Evolutionary conservation across 2,888 invertebrate species (phyloP).

Genomic region (Suillia variegata): DNA sequence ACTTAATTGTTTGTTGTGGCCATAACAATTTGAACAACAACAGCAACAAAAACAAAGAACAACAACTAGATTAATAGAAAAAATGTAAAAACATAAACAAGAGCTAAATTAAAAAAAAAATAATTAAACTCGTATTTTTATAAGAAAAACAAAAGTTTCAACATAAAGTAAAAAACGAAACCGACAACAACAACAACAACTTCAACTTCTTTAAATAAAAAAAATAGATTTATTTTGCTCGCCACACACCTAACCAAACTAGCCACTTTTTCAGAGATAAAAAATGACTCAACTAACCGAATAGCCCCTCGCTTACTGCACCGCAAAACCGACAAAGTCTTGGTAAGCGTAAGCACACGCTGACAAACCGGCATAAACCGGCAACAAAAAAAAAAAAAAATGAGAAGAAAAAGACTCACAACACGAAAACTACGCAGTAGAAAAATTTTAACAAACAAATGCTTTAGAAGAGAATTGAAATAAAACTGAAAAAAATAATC

Average conservation of each 20-base stretch:
- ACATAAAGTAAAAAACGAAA: constrained; percentile 21
- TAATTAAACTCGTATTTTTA: background rate
- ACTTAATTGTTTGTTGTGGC: too few species aligned
- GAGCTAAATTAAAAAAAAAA: constrained; percentile 27
- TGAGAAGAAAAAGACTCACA: constrained; percentile 19
- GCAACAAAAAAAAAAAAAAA: constrained; percentile 16
- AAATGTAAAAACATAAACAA: constrained; percentile 25
- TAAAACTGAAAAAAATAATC: background rate
- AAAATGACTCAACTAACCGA: background rate
- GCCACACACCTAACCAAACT: background rate
- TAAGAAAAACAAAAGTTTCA: constrained; percentile 4
- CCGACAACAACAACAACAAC: too few species aligned
- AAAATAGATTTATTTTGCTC: too few species aligned
- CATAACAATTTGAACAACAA: background rate
- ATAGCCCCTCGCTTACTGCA: background rate
- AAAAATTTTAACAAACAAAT: constrained; percentile 17
- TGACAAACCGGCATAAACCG: background rate
- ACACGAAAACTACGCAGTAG: constrained; percentile 27
- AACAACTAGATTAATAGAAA: background rate
- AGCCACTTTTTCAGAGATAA: too few species aligned
- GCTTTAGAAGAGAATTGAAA: background rate
- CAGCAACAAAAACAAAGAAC: background rate
- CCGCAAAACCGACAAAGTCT: background rate
- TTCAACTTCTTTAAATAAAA: too few species aligned
- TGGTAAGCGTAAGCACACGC: too few species aligned